Evolutionary conservation across 2,113 vertebrate genomes (phyloP).

Genomic region (Sceloporus undulatus): DNA sequence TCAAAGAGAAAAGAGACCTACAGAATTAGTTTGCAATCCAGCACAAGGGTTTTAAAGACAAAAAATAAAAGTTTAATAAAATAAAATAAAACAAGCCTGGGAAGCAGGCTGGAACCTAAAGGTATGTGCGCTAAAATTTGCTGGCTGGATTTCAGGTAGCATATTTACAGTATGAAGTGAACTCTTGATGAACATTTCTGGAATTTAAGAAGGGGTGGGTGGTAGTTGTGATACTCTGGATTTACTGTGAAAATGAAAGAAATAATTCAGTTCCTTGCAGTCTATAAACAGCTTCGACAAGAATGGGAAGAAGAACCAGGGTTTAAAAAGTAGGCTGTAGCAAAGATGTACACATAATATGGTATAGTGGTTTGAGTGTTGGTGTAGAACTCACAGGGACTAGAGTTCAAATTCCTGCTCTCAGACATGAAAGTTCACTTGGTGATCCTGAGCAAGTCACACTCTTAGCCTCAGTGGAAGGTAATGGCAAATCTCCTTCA

Average conservation of each 20-base stretch:
- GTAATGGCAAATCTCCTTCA: neutral
- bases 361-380: neutral
- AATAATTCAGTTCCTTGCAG: neutral
- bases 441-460: too few relatives aligned
- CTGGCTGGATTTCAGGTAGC: neutral
- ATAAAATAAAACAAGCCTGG: neutral
- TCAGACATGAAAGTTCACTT: too few relatives aligned
- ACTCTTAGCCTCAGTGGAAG: too few relatives aligned
- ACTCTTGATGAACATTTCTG: neutral
- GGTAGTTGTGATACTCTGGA: neutral
- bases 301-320: neutral
- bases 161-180: slow-evolving; percentile 19
- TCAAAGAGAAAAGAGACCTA: neutral
- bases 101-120: neutral
- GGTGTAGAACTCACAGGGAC: neutral
- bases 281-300: neutral
- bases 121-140: neutral
- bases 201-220: neutral
- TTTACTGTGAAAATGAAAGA: neutral
- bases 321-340: neutral
- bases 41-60: neutral
- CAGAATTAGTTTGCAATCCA: neutral
- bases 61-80: neutral
- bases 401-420: neutral
- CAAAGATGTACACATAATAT: neutral